phyloP scores from a whole-genome alignment of 2,888 invertebrate species.

The Oxyscelio sp. region DNA sequence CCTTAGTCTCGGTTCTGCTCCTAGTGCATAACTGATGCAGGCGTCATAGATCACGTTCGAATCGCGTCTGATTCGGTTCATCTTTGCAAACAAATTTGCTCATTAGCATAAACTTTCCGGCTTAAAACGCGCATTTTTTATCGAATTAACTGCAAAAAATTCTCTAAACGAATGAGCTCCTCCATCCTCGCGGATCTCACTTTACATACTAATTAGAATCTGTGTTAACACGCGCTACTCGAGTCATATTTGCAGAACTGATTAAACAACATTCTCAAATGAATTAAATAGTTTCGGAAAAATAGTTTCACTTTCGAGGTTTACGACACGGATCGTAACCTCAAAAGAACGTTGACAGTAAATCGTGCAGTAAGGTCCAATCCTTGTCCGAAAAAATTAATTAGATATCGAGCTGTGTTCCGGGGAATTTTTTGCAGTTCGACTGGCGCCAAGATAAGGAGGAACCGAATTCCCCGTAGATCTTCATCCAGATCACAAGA shows the following conservation, averaged over 20 bases:
- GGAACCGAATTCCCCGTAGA: slow-evolving; percentile 15
- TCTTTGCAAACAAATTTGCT: not conserved
- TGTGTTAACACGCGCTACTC: not conserved
- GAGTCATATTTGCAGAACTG: not conserved
- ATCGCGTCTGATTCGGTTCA: not conserved
- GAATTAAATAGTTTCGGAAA: too few species aligned
- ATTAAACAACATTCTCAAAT: not conserved
- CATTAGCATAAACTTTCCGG: not conserved
- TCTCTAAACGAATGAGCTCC: not conserved
- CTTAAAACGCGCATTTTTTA: slow-evolving; percentile 4
- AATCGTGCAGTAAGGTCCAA: too few species aligned
- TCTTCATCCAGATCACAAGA: slow-evolving; percentile 11
- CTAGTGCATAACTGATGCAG: slow-evolving; percentile 24
- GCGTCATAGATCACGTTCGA: not conserved
- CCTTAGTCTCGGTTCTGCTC: slow-evolving; percentile 7
- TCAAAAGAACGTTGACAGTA: too few species aligned
- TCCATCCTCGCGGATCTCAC: not conserved
- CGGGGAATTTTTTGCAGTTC: slow-evolving; percentile 5
- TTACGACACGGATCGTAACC: too few species aligned
- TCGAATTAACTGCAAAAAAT: not conserved
- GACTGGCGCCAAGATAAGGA: slow-evolving; percentile 40
- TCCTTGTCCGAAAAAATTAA: not conserved
- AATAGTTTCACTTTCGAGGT: not conserved
- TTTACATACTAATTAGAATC: slow-evolving; percentile 26
- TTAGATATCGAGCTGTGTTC: not conserved